A percentile compares a stretch with the other conserved stretches of the same genome.
phyloP scores from a whole-genome alignment of 2,113 vertebrate genomes.

The Tonatia bakeri region DNA sequence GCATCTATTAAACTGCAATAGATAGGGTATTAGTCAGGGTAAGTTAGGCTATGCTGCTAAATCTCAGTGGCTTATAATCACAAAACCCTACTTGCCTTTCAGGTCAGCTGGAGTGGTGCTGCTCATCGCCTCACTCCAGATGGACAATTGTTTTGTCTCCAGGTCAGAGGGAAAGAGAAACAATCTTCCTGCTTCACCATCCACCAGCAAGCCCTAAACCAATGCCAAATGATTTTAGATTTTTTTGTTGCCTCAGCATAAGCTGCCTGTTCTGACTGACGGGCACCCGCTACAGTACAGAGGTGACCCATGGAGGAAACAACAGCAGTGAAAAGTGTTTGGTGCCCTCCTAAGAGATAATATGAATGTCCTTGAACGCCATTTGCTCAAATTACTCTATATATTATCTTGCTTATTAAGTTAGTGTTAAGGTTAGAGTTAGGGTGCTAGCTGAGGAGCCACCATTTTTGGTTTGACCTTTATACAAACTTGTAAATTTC shows the following conservation, averaged over 20 bases:
- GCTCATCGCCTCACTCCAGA: background rate
- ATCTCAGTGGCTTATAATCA: background rate
- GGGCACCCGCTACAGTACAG: background rate
- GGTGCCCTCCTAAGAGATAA: background rate
- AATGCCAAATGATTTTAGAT: background rate
- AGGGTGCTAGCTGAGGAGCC: background rate
- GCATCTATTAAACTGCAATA: background rate
- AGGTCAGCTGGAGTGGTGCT: background rate
- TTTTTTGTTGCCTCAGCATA: background rate
- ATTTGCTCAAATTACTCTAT: background rate
- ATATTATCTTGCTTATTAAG: conserved; percentile 7
- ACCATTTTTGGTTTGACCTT: background rate
- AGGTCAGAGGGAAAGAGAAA: background rate
- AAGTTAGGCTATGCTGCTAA: background rate
- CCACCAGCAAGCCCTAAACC: background rate
- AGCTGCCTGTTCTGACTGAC: background rate
- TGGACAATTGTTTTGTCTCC: background rate
- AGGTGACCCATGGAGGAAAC: background rate
- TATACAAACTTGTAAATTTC: background rate
- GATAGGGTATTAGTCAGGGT: background rate
- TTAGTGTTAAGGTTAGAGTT: background rate
- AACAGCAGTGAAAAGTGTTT: background rate
- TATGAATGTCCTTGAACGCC: background rate
- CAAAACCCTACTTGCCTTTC: background rate
- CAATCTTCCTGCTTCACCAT: background rate